Evolutionary conservation across 1,140 invertebrate species (phyloP), one percentile per base, ranked within the genome.

Genomic region (Nixonia krombeini): DNA sequence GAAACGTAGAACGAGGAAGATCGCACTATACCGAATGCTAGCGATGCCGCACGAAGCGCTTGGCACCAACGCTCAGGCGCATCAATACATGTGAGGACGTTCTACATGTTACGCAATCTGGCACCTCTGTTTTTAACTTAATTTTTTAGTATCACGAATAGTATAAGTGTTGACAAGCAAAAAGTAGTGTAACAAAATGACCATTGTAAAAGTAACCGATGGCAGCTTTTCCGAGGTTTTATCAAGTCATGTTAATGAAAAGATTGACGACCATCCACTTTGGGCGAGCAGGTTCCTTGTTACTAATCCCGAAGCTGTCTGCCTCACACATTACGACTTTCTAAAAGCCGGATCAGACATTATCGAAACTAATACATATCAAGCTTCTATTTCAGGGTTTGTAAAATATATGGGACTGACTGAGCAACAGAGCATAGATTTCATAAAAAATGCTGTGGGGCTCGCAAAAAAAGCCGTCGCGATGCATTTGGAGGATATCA

Each of bases 351-450:
- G 95, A 2, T 90, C 94, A 0, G 90, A 96, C 72, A 86, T 97
- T 23, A 91, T 97, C 37, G 88, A 92, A 49, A 96, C 94, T 3
- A 93, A 93, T 58, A 96, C 94, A 0, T 98, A 97, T 79, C 96
- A 98, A 85, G 93, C 94, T 0, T 93, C 91, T 7, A 85, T 96
- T 16, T 87, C 89, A 12, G 93, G 94, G 0, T 95, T 96, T 74
- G 82, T 88, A 46, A 87, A 92, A 74, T 88, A 94, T 78, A 79
- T 96, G 21, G 85, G 87, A 0, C 57, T 93, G 0, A 86, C 83
- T 12, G 79, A 88, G 59, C 85, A 90, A 35, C 86, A 93, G 71
- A 89, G 90, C 35, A 82, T 90, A 15, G 79, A 90, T 6, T 81
- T 96, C 4, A 94, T 98, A 13, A 86, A 87, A 58, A 87, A 88